These are phyloP conservation scores for Cepphus grylle DNA, from an alignment of 2,113 vertebrate species.

Conservation along the genomic window DNA sequence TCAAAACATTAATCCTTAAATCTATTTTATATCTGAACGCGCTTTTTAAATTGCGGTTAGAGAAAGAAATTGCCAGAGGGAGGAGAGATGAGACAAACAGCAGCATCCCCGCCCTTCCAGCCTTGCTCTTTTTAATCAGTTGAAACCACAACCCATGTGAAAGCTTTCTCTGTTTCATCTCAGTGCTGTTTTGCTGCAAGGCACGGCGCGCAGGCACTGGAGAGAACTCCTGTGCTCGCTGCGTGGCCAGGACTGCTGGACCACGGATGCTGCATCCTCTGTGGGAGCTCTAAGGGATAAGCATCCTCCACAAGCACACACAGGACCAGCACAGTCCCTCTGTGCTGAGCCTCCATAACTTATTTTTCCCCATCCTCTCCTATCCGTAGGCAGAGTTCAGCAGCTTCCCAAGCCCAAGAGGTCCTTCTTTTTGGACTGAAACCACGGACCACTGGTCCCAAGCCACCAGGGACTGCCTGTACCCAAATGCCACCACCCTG, in stretches of 20 bases:
- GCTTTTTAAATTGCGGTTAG: background rate
- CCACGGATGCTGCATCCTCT: fast-evolving
- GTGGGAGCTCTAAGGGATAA: fast-evolving
- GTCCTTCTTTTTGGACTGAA: background rate
- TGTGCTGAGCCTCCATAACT: background rate
- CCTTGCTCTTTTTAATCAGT: background rate
- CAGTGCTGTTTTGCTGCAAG: background rate
- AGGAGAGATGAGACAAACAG: conserved; percentile 21
- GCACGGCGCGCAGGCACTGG: fast-evolving
- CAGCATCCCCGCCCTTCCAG: background rate
- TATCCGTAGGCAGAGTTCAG: background rate
- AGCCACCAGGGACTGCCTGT: background rate
- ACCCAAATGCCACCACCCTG: background rate
- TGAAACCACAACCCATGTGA: background rate
- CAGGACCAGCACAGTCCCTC: fast-evolving
- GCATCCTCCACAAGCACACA: fast-evolving
- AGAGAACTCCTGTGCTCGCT: fast-evolving
- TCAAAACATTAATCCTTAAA: conserved; percentile 12
- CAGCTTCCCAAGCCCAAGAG: background rate
- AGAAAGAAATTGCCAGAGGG: conserved; percentile 35
- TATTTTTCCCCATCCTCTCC: background rate
- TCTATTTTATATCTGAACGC: conserved; percentile 19
- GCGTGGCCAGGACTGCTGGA: background rate
- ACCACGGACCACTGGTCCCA: background rate
- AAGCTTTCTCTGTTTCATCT: background rate